phyloP scores from a whole-genome alignment of 1,140 invertebrate species.

The Holotrichia oblita region DNA sequence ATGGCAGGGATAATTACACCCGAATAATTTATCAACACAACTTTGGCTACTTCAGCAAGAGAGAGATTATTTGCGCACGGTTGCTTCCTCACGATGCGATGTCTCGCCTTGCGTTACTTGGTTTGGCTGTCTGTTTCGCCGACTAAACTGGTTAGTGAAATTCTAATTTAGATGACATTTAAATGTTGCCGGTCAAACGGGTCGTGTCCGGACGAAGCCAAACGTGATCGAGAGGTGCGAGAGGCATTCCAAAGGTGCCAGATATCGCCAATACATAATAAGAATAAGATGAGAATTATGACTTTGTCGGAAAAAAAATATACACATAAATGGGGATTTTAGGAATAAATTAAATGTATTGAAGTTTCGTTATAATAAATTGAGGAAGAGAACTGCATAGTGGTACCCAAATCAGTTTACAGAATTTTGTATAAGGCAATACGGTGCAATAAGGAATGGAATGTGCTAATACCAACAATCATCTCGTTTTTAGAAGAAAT shows the following conservation, averaged over 20 bases:
- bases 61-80: background rate
- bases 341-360: background rate
- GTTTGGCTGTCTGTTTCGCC: slow-evolving; percentile 7
- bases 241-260: slow-evolving; percentile 27
- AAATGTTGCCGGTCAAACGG: slow-evolving; percentile 34
- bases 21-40: background rate
- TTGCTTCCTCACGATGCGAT: background rate
- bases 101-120: background rate
- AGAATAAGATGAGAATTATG: slow-evolving; percentile 4
- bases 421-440: no score
- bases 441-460: no score
- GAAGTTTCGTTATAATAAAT: no score
- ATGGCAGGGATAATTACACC: background rate
- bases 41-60: background rate
- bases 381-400: no score
- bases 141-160: slow-evolving; percentile 27
- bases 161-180: slow-evolving; percentile 36
- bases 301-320: background rate
- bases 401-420: no score
- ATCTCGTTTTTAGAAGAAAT: no score
- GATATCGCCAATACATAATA: background rate
- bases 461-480: no score
- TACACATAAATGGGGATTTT: background rate
- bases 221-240: slow-evolving; percentile 23
- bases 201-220: slow-evolving; percentile 4